Base-by-base conservation (phyloP, 2,888 invertebrate species). In the Endotricha flammealis region DNA sequence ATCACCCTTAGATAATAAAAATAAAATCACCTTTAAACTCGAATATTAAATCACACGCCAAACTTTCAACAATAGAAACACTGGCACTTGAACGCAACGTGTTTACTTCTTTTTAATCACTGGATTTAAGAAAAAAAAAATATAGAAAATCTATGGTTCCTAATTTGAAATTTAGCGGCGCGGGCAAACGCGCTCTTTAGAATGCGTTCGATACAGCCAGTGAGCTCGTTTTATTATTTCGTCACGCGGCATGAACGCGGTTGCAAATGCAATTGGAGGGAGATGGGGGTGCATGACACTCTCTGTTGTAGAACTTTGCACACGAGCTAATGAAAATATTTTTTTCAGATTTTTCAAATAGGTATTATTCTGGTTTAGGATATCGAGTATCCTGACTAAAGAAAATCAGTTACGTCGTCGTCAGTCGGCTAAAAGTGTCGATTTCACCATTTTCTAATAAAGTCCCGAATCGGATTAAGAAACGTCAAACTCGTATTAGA, bases 41-140 rank as follows among this genome's bases (percentile, higher is more conserved):
- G 65, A 86, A 86, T 61, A 83, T 59, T 61, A 86, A 72, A 65
- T 82, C 80, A 79, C 82, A 69, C 67, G 77, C 80, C 82, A 85
- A 83, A 67, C 68, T 73, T 70, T 86, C 85, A 62, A 85, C 81
- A 50, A 75, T 68, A 64, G 53, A 63, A 57, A 82, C 83, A 81
- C 81, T 78, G 63, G 74, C 82, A 80, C 81, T 81, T 64, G 74
- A 64, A 58, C 79, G 83, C 61, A 76, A 76, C 81, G 81, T 85
- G 66, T 77, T 85, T 70, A 57, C 46, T 42, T 42, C 61, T 42
- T 64, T 66, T 41, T 40, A 34, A 48, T 49, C 53, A 51, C 64
- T 50, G 44, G 54, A 41, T 43, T 36, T n/a, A n/a, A 40, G 42
- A 45, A 54, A 60, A 49, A 48, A 50, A 41, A 39, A 49, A 47